A percentile compares a stretch with the other conserved stretches of the same genome.
phyloP scores from a whole-genome alignment of 1,140 invertebrate genomes.

The Epicauta chinensis region DNA sequence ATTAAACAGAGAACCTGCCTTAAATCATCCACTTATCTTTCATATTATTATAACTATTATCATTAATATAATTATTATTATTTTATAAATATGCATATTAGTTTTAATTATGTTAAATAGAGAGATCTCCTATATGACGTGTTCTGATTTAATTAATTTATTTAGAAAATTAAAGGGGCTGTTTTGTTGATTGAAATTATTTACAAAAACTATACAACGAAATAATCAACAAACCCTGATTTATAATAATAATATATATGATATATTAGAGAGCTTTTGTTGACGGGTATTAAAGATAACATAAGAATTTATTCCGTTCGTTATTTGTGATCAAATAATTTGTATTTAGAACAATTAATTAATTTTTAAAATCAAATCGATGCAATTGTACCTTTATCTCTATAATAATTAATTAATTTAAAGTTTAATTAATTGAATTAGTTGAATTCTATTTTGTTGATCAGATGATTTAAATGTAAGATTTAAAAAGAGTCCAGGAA shows the following conservation, averaged over 20 bases:
- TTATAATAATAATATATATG: conserved; percentile 15
- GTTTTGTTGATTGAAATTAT: too few relatives aligned
- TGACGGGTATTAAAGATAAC: conserved; percentile 39
- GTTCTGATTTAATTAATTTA: conserved; percentile 7
- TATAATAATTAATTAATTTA: conserved; percentile 24
- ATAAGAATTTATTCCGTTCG: conserved; percentile 40
- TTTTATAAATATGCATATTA: background rate
- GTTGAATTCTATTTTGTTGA: background rate
- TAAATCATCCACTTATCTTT: conserved; percentile 8
- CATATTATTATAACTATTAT: conserved; percentile 1
- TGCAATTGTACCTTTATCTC: conserved; percentile 31
- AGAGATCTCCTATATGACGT: conserved; percentile 24
- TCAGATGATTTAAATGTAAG: too few relatives aligned
- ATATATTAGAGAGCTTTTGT: conserved; percentile 22
- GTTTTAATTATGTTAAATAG: conserved; percentile 16
- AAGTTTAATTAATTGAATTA: background rate
- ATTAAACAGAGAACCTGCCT: background rate
- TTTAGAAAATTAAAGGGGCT: too few relatives aligned
- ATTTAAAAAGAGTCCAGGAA: too few relatives aligned
- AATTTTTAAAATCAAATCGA: conserved; percentile 14
- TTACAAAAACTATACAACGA: too few relatives aligned
- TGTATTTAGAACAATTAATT: conserved; percentile 30
- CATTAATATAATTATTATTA: background rate
- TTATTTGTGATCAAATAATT: conserved; percentile 35
- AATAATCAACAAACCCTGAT: too few relatives aligned